Percentiles rank a stretch among this genome's conserved stretches.
Evolutionary conservation across 2,113 vertebrate species (phyloP).

Genomic region (Melanotaenia duboulayi): DNA sequence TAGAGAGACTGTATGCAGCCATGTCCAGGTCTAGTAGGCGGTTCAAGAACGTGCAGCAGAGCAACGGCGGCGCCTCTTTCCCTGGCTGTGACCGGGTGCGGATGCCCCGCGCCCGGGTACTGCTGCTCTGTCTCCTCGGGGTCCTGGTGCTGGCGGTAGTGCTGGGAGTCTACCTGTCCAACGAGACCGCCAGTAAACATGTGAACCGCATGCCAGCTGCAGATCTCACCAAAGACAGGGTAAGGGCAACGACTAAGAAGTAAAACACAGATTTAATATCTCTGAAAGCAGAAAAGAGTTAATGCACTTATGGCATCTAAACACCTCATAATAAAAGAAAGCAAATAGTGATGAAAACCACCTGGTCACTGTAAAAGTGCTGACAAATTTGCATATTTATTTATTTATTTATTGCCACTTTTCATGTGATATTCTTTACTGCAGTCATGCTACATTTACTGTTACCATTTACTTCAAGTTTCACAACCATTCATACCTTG

Average conservation of each 20-base stretch:
- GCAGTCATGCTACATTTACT: too few relatives aligned
- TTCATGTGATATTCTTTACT: too few relatives aligned
- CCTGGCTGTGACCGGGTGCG: constrained; percentile 64
- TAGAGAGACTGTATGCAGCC: neutral
- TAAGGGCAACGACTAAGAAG: constrained; percentile 38
- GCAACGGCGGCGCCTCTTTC: constrained; percentile 43
- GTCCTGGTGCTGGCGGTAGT: constrained; percentile 74
- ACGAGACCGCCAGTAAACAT: constrained; percentile 38
- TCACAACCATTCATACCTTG: too few relatives aligned
- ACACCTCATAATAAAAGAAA: too few relatives aligned
- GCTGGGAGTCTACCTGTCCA: constrained; percentile 77
- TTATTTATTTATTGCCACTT: too few relatives aligned
- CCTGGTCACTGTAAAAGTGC: too few relatives aligned
- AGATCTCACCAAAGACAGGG: constrained; percentile 76
- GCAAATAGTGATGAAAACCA: too few relatives aligned
- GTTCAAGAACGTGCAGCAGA: constrained; percentile 67
- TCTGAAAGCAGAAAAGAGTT: too few relatives aligned
- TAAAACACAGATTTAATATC: too few relatives aligned
- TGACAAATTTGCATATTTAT: too few relatives aligned
- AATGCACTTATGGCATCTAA: too few relatives aligned
- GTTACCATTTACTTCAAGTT: too few relatives aligned
- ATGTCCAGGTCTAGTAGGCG: constrained; percentile 80
- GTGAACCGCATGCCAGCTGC: constrained; percentile 33
- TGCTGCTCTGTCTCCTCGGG: constrained; percentile 76
- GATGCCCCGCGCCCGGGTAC: constrained; percentile 67